Evolutionary conservation across 2,888 invertebrate genomes (phyloP).

Genomic region (Nemotelus pantherinus): DNA sequence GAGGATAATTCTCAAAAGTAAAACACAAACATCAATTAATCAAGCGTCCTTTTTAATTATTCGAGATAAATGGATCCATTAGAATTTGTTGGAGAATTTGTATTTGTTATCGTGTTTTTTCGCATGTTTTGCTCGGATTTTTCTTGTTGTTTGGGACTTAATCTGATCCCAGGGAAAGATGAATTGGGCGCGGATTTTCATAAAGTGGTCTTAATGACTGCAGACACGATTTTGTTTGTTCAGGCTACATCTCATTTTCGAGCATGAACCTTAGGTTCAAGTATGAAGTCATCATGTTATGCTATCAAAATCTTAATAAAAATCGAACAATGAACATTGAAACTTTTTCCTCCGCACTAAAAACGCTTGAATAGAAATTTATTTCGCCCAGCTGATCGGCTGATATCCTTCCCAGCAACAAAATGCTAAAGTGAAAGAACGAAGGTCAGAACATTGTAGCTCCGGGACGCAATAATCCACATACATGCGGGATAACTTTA

Average conservation of each 20-base stretch:
- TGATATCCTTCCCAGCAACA: background rate
- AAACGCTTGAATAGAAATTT: too few relatives aligned
- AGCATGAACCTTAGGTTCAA: too few relatives aligned
- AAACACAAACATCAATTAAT: constrained; percentile 43
- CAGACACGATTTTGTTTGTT: background rate
- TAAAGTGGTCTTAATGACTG: background rate
- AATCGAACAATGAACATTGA: too few relatives aligned
- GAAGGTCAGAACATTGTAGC: constrained; percentile 29
- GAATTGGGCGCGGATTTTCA: background rate
- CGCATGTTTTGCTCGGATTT: background rate
- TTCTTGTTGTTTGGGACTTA: constrained; percentile 3
- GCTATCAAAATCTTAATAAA: too few relatives aligned
- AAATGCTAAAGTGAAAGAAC: background rate
- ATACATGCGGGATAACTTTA: constrained; percentile 23
- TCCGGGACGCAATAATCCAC: background rate
- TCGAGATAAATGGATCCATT: constrained; percentile 43
- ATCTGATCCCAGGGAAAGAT: background rate
- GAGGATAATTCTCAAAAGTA: constrained; percentile 37
- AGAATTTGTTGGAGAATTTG: constrained; percentile 40
- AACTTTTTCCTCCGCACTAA: too few relatives aligned
- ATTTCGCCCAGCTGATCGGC: too few relatives aligned
- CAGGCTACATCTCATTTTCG: too few relatives aligned
- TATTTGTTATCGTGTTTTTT: constrained; percentile 28
- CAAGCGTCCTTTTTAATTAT: constrained; percentile 44
- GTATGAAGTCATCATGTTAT: too few relatives aligned